Base-by-base conservation (phyloP, 2,888 invertebrate genomes). In the Melangyna quadrimaculata region DNA sequence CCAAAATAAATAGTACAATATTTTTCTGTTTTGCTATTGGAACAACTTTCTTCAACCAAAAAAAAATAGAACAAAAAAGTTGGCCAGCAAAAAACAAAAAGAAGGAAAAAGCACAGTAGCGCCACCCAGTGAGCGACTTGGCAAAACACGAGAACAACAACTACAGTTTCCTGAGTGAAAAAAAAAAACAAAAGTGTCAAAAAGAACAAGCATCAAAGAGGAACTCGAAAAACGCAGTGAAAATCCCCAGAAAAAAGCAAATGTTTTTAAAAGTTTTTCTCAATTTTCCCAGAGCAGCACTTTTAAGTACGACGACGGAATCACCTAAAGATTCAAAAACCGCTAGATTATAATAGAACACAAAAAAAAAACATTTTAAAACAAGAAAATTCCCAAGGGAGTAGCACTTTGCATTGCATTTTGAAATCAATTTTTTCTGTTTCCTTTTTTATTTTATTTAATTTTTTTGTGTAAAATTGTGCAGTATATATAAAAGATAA, bases 201-300 rank as follows among this genome's bases (percentile, higher is more conserved):
- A 55, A 48, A 57, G 17, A 35, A 45, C 1, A 17, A 27, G 6
- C n/a, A 43, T 43, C 59, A 57, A 57, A 73, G 69, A 65, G 45
- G 37, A 75, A 65, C 51, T 48, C 37, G 40, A 37, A 67, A 55
- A 24, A 75, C 43, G 69, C 80, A 86, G 63, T 69, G 69, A 80
- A 71, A 78, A 73, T 70, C 43, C 27, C 32, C 69, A 80, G 73
- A 35, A 86, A 86, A 86, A 81, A n/a, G n/a, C 86, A 79, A 84
- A 79, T 84, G 75, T 84, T 84, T 80, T 75, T 72, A 19, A 48
- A 69, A 67, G 61, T 80, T 79, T 84, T 74, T 70, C 81, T 71
- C 51, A 19, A 51, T 59, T 79, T 79, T 40, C 48, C 27, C 57
- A 59, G 19, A 61, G 14, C 17, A 73, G 17, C 35, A 63, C n/a